A percentile compares a stretch with the other conserved stretches of the same genome.
Conservation (phyloP, 2,797 vertebrate genomes). For the Ispidina lecontei region DNA sequence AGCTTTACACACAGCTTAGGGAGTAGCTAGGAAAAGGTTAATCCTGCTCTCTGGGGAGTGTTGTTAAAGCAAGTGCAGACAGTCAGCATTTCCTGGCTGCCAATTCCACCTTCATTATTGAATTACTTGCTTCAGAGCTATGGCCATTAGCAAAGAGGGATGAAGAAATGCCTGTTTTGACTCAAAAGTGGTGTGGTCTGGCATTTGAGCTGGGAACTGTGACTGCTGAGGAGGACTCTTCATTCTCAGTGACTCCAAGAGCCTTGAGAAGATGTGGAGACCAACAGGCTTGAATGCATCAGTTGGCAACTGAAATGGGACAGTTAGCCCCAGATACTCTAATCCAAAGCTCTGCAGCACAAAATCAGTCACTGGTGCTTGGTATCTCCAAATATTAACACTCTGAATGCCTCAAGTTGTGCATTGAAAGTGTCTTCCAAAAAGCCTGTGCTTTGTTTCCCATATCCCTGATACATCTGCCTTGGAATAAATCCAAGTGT, state of each 20-base stretch:
- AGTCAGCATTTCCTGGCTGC: not conserved
- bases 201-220: not conserved
- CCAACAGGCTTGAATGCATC: not conserved
- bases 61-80: not conserved
- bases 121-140: conserved; percentile 17
- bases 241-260: not conserved
- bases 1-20: not conserved
- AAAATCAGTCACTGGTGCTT: not conserved
- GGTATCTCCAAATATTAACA: not conserved
- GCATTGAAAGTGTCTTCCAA: not conserved
- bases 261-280: not conserved
- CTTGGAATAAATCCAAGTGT: not conserved
- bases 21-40: not conserved
- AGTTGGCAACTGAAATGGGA: not conserved
- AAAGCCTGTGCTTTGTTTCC: not conserved
- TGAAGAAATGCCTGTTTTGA: conserved; percentile 12
- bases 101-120: conserved; percentile 10
- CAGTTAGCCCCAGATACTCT: not conserved
- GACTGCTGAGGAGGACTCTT: not conserved
- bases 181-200: conserved; percentile 27
- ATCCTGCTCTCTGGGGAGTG: not conserved
- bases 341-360: not conserved
- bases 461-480: not conserved
- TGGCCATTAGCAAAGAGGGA: conserved; percentile 2
- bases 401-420: not conserved